Conservation (phyloP, 1,140 invertebrate genomes). For the Zophobas atratus region DNA sequence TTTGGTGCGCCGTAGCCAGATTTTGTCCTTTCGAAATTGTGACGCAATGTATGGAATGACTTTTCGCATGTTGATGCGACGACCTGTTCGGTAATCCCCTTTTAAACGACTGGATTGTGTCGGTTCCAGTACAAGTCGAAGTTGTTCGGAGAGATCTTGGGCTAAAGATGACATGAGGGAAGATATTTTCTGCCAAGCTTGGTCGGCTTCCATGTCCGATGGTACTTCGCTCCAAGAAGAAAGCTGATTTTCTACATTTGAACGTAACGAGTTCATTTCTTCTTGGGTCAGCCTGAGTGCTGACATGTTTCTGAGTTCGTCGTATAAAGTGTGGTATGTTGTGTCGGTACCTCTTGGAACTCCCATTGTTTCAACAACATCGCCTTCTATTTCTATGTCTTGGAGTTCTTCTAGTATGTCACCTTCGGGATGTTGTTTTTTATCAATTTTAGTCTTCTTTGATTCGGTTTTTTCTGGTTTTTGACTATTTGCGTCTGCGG, state of each 20-base stretch:
- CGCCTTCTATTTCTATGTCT: conserved; percentile 82
- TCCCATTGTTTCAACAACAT: conserved; percentile 77
- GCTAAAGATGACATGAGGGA: conserved; percentile 79
- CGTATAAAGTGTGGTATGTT: conserved; percentile 70
- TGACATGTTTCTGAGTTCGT: conserved; percentile 55
- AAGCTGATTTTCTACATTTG: conserved; percentile 73
- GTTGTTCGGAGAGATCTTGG: conserved; percentile 93
- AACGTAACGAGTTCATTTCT: conserved; percentile 65
- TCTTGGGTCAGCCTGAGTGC: conserved; percentile 50
- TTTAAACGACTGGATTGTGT: conserved; percentile 92
- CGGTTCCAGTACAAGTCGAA: conserved; percentile 95
- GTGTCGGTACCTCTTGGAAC: conserved; percentile 80
- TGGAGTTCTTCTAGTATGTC: conserved; percentile 66
- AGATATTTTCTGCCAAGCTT: conserved; percentile 73
- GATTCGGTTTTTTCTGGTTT: conserved; percentile 70
- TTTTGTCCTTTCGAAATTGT: conserved; percentile 98
- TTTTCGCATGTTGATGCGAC: conserved; percentile 98
- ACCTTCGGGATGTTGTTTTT: conserved; percentile 67
- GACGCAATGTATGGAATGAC: conserved; percentile 99
- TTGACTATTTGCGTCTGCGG: conserved; percentile 61
- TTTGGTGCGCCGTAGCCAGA: conserved; percentile 97
- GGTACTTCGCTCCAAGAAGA: conserved; percentile 71
- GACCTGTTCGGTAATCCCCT: conserved; percentile 96
- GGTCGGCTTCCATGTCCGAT: conserved; percentile 69
- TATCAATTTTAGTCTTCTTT: conserved; percentile 69